Evolutionary conservation across 2,888 invertebrate genomes (phyloP), one percentile per base, ranked within the genome.

Genomic region (Tetanocera ferruginea): DNA sequence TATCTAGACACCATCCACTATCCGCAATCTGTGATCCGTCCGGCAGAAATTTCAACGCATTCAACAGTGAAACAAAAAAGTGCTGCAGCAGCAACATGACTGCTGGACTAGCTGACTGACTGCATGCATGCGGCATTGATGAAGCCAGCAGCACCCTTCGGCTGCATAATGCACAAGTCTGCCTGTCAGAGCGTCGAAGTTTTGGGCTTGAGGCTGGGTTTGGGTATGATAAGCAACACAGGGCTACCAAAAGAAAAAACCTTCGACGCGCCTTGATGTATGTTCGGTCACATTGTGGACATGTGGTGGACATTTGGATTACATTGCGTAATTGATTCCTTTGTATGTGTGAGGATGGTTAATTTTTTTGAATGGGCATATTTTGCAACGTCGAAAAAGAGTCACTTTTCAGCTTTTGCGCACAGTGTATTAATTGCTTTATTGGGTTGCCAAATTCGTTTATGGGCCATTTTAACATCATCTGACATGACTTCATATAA

Each of bases 251-350:
- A 55, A 19, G 34, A 34, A 52, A 52, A 62, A 49, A 43, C 28
- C 74, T 69, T 60, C 57, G 69, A 67, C 51, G 69, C 11, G 28
- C 23, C 82, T 83, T 88, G 88, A 87, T 86, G 87, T 88, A 87
- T 87, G 87, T 87, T 87, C 85, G 87, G 87, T 87, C 85, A 86
- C 85, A 84, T 87, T 88, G 87, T 87, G 87, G 87, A 87, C 87
- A 88, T 83, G 84, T 84, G 85, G 87, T 86, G 88, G 88, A 87
- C 87, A 87, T 25, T 74, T 51, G 55, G n/a, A 57, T 67, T 69
- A 72, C 73, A 75, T 31, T 64, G 34, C 69, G 67, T 79, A 80
- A 79, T 79, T 80, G 80, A 79, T 86, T 84, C 86, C 85, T 64
- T 74, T 31, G 64, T 52, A 34, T 37, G 73, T 23, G n/a, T 31